These are phyloP conservation scores for Halcyon malimbica DNA, from an alignment of 2,113 vertebrate species.

Conservation along the genomic window DNA sequence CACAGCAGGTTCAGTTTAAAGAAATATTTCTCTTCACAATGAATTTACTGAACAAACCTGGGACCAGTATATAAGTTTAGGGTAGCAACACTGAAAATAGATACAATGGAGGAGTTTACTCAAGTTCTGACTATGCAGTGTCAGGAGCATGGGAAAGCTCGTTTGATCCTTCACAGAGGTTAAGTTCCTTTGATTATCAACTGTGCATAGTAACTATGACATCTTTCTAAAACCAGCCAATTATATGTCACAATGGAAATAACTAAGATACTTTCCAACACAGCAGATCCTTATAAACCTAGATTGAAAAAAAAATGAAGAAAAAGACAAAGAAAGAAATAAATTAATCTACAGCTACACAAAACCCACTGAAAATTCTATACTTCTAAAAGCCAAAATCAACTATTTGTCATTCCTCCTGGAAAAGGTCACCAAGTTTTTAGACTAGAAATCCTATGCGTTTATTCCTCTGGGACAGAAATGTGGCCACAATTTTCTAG, in stretches of 20 bases:
- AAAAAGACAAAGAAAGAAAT: neutral
- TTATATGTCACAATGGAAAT: neutral
- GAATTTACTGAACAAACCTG: neutral
- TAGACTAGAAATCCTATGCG: neutral
- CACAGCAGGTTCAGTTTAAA: neutral
- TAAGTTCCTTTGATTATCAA: neutral
- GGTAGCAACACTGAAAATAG: neutral
- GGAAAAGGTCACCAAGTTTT: neutral
- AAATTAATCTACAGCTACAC: neutral
- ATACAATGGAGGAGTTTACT: neutral
- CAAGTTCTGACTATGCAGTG: neutral
- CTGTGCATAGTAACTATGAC: neutral
- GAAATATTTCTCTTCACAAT: neutral
- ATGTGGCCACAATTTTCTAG: neutral
- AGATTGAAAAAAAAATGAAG: neutral
- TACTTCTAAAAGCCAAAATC: neutral
- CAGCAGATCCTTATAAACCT: neutral
- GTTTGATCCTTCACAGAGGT: neutral
- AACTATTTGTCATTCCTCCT: neutral
- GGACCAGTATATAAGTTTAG: neutral
- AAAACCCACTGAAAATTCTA: neutral
- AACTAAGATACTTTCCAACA: neutral
- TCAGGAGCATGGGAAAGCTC: neutral
- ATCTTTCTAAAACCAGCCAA: neutral
- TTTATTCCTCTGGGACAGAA: neutral